Conservation (phyloP, 2,113 vertebrate genomes). For the Rhinoptilus africanus region DNA sequence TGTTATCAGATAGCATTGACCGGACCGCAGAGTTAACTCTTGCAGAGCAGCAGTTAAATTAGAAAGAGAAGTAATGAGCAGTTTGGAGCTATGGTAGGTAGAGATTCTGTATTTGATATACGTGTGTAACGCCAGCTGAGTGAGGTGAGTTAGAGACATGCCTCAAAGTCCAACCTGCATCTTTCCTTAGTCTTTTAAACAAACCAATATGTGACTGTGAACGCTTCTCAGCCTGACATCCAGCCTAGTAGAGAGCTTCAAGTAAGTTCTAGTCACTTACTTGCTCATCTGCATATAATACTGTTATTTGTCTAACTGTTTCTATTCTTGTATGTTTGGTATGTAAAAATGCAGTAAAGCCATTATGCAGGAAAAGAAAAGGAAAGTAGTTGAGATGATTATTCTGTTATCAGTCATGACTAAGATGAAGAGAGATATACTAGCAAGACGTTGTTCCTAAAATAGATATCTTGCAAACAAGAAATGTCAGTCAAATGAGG, state of each 20-base stretch:
- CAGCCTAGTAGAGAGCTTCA: not conserved
- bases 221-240: not conserved
- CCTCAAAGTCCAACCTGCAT: not conserved
- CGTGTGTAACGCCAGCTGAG: not conserved
- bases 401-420: slow-evolving; percentile 70
- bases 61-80: not conserved
- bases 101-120: not conserved
- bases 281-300: slow-evolving; percentile 31
- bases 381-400: slow-evolving; percentile 58
- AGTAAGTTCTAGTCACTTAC: not conserved
- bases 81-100: fast-evolving
- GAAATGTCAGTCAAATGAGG: slow-evolving; percentile 55
- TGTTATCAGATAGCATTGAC: not conserved
- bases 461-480: slow-evolving; percentile 67
- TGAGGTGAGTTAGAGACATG: not conserved
- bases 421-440: slow-evolving; percentile 63
- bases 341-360: slow-evolving; percentile 47
- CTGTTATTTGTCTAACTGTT: slow-evolving; percentile 61
- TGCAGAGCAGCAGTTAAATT: not conserved
- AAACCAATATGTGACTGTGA: fast-evolving
- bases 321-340: slow-evolving; percentile 52
- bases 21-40: not conserved
- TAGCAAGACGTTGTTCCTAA: slow-evolving; percentile 65
- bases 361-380: slow-evolving; percentile 46
- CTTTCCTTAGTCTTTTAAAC: not conserved